A percentile compares a stretch with the other conserved stretches of the same genome.
Conservation (phyloP, 2,797 vertebrate genomes). For the Dermochelys coriacea region DNA sequence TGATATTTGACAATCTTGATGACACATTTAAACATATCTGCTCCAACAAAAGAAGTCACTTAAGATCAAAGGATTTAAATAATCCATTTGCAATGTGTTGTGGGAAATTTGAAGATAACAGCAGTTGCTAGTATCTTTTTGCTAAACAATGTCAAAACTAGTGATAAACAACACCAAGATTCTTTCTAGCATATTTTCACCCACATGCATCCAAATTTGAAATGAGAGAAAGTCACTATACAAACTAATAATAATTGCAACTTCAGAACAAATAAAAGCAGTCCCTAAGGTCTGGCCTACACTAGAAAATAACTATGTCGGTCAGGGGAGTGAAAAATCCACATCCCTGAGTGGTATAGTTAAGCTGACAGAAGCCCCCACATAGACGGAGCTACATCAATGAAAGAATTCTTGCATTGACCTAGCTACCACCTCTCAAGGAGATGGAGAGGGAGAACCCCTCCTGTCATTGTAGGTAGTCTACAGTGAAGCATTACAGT, state of each 20-base stretch:
- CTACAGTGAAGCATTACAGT: background rate
- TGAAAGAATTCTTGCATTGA: background rate
- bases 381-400: background rate
- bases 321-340: background rate
- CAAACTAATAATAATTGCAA: background rate
- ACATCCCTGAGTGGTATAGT: rapidly evolving
- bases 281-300: background rate
- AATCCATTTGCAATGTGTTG: slow-evolving; percentile 16
- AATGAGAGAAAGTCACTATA: background rate
- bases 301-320: background rate
- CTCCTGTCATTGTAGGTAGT: background rate
- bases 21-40: slow-evolving; percentile 5
- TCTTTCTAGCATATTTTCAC: background rate
- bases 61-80: slow-evolving; percentile 38
- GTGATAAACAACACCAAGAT: background rate
- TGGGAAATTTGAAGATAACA: background rate
- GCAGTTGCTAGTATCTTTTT: background rate
- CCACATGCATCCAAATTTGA: background rate
- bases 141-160: slow-evolving; percentile 4
- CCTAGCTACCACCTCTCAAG: background rate
- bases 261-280: background rate
- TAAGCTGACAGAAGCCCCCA: no score
- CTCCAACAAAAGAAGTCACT: background rate
- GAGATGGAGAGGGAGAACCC: background rate
- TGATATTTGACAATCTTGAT: slow-evolving; percentile 49